Percentiles rank a stretch among this genome's conserved stretches.
phyloP scores from a whole-genome alignment of 2,797 vertebrate genomes.

The Trichosurus vulpecula region DNA sequence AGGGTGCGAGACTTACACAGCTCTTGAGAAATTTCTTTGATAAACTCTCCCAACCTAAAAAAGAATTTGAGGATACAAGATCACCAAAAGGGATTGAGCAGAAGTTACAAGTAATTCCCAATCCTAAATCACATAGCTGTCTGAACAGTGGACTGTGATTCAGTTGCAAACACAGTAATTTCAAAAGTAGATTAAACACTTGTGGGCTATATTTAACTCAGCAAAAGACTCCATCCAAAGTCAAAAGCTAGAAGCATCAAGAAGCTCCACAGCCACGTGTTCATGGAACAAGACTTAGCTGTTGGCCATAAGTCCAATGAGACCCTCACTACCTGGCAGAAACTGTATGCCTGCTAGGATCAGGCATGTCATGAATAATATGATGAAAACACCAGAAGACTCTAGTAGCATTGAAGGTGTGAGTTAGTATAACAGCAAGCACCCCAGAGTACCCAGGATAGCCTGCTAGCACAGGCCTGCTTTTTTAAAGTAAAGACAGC shows the following conservation, averaged over 20 bases:
- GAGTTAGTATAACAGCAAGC: too few relatives aligned
- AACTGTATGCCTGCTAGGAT: background rate
- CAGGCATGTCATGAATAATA: background rate
- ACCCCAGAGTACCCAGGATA: too few relatives aligned
- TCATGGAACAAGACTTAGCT: background rate
- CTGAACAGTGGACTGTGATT: background rate
- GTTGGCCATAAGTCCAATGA: background rate
- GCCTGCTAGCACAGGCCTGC: too few relatives aligned
- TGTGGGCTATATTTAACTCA: background rate
- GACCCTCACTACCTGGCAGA: background rate
- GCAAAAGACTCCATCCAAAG: background rate
- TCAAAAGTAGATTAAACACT: background rate
- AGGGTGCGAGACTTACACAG: background rate
- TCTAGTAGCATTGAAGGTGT: background rate
- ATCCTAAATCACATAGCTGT: background rate
- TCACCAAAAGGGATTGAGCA: background rate
- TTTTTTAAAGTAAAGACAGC: too few relatives aligned
- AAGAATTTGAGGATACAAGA: background rate
- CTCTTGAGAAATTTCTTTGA: background rate
- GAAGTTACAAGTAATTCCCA: background rate
- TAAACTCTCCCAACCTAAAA: background rate
- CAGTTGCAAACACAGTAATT: background rate
- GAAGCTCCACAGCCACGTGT: background rate
- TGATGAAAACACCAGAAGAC: background rate
- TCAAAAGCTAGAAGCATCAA: background rate